Evolutionary conservation across 2,113 vertebrate genomes (phyloP).

Genomic region (Hemicordylus capensis): DNA sequence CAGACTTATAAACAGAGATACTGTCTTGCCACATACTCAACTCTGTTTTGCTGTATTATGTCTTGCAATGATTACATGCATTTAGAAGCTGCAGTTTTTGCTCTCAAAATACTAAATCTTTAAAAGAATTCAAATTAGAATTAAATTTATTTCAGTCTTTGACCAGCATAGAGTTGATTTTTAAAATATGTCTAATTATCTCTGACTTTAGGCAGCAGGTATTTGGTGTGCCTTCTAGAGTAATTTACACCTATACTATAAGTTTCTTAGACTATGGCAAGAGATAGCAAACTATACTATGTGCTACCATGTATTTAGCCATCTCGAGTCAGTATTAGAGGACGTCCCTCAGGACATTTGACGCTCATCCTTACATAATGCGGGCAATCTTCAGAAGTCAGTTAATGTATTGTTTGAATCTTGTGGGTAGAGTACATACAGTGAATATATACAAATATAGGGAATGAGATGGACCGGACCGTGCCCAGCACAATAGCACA

Average conservation of each 20-base stretch:
- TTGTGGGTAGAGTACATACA: neutral
- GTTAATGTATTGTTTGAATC: neutral
- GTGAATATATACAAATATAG: too few species aligned
- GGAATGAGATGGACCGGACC: neutral
- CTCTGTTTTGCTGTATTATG: too few species aligned
- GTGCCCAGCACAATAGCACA: fast-evolving
- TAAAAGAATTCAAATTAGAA: neutral
- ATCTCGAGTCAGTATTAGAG: neutral
- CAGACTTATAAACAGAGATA: too few species aligned
- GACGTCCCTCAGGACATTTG: neutral
- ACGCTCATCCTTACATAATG: neutral
- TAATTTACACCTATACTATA: neutral
- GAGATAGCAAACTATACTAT: neutral
- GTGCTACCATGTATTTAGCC: neutral
- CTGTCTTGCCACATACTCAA: too few species aligned
- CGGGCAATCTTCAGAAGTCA: neutral
- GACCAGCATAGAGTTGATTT: too few species aligned
- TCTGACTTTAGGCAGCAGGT: neutral
- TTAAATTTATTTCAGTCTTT: too few species aligned
- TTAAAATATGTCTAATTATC: too few species aligned
- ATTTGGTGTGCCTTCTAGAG: neutral
- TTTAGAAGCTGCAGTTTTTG: too few species aligned
- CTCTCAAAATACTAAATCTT: neutral
- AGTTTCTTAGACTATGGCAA: neutral
- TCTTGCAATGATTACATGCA: too few species aligned